Evolutionary conservation across 2,888 invertebrate species (phyloP).

Genomic region (Andrena minutula): DNA sequence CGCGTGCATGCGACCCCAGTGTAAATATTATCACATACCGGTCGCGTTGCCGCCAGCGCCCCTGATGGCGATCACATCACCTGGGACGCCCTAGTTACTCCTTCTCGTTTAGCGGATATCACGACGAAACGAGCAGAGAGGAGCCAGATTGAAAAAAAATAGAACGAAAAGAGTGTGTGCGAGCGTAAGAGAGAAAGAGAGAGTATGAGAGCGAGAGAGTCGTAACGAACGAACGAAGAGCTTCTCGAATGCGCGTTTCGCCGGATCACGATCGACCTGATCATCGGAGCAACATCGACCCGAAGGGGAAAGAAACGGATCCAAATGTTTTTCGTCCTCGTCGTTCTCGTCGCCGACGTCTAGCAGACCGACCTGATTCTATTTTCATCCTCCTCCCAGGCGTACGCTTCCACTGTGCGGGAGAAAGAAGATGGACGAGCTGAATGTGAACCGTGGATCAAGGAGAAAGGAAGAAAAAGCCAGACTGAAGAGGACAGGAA

Average conservation of each 20-base stretch:
- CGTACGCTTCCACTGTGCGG: constrained; percentile 37
- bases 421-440: constrained; percentile 4
- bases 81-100: constrained; percentile 79
- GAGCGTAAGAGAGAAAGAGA: constrained; percentile 8
- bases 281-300: constrained; percentile 38
- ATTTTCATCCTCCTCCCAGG: constrained; percentile 42
- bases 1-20: constrained; percentile 96
- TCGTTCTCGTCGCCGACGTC: constrained; percentile 38
- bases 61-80: constrained; percentile 88
- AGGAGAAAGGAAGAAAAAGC: neutral
- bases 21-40: constrained; percentile 99
- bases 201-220: neutral
- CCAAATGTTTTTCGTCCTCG: constrained; percentile 53
- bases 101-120: constrained; percentile 65
- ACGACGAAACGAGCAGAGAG: constrained; percentile 49
- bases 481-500: neutral
- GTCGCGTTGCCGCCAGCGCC: constrained; percentile 94
- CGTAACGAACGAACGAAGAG: constrained; percentile 11
- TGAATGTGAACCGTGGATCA: constrained; percentile 4
- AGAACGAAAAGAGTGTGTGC: constrained; percentile 13
- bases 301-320: constrained; percentile 34
- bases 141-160: constrained; percentile 24
- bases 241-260: constrained; percentile 37
- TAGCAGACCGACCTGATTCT: constrained; percentile 47
- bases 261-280: constrained; percentile 26